Evolutionary conservation across 2,888 invertebrate species (phyloP), one percentile per base, ranked within the genome.

Genomic region (Cantharis flavilabris): DNA sequence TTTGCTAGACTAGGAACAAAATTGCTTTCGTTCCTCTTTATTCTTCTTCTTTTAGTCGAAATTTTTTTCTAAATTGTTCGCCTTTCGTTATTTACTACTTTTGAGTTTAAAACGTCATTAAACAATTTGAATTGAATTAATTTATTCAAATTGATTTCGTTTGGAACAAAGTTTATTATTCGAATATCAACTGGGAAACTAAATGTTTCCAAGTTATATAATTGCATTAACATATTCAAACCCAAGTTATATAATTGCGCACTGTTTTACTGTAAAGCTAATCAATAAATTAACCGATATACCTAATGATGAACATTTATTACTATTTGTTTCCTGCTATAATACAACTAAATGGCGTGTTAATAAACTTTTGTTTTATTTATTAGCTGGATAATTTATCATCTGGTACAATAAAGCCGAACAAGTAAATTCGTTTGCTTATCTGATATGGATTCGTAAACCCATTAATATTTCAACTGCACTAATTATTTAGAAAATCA

Each of bases 251-350:
- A 49, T 49, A 49, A 49, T 49, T 49, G 49, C 49, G 49, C 49
- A 49, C 49, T 49, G 49, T 49, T 49, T 49, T 49, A 49, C 49
- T 49, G 7, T 49, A n/a, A n/a, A n/a, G 23, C 65, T 67, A 67
- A 67, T 67, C 65, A 26, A 67, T 67, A 67, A 67, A 67, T 67
- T 67, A 67, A 67, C 20, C 26, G 65, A 67, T 20, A 67, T 23
- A 67, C 13, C 65, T 67, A 67, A 67, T 67, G 65, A 49, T 67
- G 65, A 67, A 67, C 65, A 67, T 67, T 67, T 23, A 26, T 67
- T 67, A 23, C 23, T 23, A 67, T 67, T 67, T 67, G 49, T 49
- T 49, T 49, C 49, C 49, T 49, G 49, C 49, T 49, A 49, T 49
- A 49, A 49, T 49, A 49, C 49, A 49, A 49, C 49, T 49, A 49